These are phyloP conservation scores for Premnoplex brunnescens DNA, from an alignment of 2,797 vertebrate species.

Conservation along the genomic window DNA sequence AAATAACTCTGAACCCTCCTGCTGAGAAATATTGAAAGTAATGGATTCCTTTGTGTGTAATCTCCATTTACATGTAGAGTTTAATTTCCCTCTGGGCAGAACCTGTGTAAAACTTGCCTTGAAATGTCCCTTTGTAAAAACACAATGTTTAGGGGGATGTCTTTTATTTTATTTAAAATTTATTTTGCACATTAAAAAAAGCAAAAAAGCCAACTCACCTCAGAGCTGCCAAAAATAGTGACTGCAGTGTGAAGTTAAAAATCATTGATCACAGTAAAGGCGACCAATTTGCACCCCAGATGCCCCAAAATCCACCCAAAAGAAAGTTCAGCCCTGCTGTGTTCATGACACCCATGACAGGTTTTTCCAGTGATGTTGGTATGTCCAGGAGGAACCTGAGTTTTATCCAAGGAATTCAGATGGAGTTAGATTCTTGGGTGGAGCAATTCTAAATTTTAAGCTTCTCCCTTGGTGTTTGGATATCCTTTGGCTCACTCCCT, in stretches of 20 bases:
- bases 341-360: background rate
- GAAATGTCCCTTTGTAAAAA: constrained; percentile 77
- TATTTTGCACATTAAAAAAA: constrained; percentile 63
- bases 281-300: background rate
- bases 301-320: background rate
- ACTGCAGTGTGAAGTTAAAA: background rate
- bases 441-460: background rate
- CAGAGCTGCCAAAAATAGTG: background rate
- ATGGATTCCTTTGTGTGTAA: constrained; percentile 83
- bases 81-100: constrained; percentile 84
- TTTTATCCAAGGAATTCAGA: background rate
- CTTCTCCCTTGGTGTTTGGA: background rate
- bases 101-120: constrained; percentile 81
- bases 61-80: constrained; percentile 84
- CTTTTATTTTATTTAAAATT: constrained; percentile 80
- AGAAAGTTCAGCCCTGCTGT: background rate
- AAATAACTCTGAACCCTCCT: constrained; percentile 83
- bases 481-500: background rate
- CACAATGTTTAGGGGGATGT: constrained; percentile 71
- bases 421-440: background rate
- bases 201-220: constrained; percentile 18
- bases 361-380: background rate
- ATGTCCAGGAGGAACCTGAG: background rate
- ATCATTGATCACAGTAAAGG: background rate
- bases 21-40: constrained; percentile 84